Percentiles rank a stretch among this genome's conserved stretches.
phyloP scores from a whole-genome alignment of 1,140 invertebrate species.

The Cyclargus thomasi region DNA sequence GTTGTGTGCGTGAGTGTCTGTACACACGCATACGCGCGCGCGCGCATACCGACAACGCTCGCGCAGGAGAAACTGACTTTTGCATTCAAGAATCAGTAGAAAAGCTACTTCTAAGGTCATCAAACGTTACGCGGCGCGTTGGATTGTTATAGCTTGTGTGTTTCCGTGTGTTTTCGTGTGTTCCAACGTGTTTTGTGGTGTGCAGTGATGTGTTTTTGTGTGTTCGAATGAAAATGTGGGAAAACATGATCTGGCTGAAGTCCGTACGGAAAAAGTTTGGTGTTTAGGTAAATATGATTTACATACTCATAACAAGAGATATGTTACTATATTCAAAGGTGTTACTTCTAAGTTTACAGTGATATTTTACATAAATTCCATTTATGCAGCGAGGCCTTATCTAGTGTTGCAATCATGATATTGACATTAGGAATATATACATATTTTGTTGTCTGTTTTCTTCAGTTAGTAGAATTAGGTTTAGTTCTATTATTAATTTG shows the following conservation, averaged over 20 bases:
- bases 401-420: neutral
- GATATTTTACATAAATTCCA: neutral
- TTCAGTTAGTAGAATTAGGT: no score
- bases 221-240: conserved; percentile 62
- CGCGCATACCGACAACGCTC: conserved; percentile 61
- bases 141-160: conserved; percentile 1
- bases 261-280: conserved; percentile 65
- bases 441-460: no score
- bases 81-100: conserved; percentile 67
- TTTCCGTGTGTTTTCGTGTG: conserved; percentile 21
- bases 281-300: conserved; percentile 45
- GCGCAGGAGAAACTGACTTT: conserved; percentile 64
- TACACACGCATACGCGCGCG: conserved; percentile 41
- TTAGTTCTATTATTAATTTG: no score
- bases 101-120: conserved; percentile 65
- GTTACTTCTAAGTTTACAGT: neutral
- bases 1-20: conserved; percentile 41
- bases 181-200: conserved; percentile 28
- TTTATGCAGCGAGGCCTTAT: neutral
- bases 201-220: conserved; percentile 40
- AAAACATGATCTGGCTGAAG: conserved; percentile 57
- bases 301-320: neutral
- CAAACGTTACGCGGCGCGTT: conserved; percentile 58
- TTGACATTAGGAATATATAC: no score
- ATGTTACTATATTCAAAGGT: neutral